Evolutionary conservation across 2,113 vertebrate genomes (phyloP).

Genomic region (Rhinoptilus africanus): DNA sequence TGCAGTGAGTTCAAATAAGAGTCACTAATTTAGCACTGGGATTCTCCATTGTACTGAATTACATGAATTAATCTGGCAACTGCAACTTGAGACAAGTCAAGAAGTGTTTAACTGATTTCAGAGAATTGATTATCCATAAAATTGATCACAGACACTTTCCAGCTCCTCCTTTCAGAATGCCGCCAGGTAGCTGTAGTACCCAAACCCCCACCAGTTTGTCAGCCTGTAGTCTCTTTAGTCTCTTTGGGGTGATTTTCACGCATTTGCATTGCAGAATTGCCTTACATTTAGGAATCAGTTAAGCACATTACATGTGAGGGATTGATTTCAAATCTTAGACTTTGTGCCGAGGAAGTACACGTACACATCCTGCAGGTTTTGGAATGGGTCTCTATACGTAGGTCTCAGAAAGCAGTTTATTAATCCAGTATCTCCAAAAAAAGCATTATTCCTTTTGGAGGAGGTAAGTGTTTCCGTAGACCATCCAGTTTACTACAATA

Average conservation of each 20-base stretch:
- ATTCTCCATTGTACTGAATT: neutral
- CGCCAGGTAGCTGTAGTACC: neutral
- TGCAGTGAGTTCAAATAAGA: neutral
- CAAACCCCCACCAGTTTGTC: neutral
- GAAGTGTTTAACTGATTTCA: slow-evolving; percentile 5
- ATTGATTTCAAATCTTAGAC: neutral
- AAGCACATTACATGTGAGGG: neutral
- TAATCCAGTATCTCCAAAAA: neutral
- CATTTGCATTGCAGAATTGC: neutral
- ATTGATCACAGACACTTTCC: neutral
- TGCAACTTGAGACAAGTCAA: neutral
- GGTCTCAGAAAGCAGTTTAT: neutral
- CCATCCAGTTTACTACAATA: neutral
- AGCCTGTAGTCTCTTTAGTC: neutral
- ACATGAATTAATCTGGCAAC: neutral
- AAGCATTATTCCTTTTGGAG: neutral
- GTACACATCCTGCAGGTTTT: neutral
- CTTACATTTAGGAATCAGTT: neutral
- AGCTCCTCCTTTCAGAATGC: neutral
- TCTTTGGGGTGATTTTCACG: neutral
- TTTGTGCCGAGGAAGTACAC: neutral
- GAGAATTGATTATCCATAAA: neutral
- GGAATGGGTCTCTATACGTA: neutral
- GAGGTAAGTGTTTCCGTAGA: neutral
- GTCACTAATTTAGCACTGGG: neutral